These are phyloP conservation scores for Chloroceryle inda DNA, from an alignment of 2,797 vertebrate genomes.

Conservation along the genomic window DNA sequence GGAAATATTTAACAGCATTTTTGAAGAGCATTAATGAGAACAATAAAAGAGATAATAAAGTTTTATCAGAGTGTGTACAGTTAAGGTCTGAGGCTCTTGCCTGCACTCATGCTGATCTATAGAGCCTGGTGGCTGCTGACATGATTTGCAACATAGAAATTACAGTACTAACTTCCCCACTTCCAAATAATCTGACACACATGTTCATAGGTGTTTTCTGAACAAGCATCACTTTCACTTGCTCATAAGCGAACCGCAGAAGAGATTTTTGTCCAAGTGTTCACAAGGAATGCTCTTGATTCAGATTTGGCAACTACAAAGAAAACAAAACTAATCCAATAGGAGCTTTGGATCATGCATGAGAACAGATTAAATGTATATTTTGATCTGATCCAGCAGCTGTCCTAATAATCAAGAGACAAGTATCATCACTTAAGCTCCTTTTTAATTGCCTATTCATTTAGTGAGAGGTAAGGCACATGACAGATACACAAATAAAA, in stretches of 20 bases:
- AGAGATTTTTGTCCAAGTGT: background rate
- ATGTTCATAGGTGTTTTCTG: background rate
- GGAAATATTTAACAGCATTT: conserved; percentile 68
- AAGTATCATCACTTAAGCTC: background rate
- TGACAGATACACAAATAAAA: background rate
- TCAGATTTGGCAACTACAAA: background rate
- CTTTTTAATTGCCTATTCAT: background rate
- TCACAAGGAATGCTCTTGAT: background rate
- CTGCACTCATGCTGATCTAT: background rate
- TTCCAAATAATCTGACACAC: background rate
- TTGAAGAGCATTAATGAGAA: conserved; percentile 63
- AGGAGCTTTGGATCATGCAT: background rate
- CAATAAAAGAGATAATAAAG: conserved; percentile 36
- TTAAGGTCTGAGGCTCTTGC: conserved; percentile 11
- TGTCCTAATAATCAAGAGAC: background rate
- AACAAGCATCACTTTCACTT: background rate
- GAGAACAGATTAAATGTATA: background rate
- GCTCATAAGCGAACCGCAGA: background rate
- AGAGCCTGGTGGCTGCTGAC: background rate
- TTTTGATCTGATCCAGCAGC: background rate
- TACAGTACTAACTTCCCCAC: background rate
- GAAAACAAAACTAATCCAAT: background rate
- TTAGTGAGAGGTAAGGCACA: background rate
- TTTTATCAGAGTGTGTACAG: conserved; percentile 35
- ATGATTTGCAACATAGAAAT: background rate